A percentile compares a stretch with the other conserved stretches of the same genome.
phyloP scores from a whole-genome alignment of 92 coral and sea anemone genomes.

The Ricordea florida region DNA sequence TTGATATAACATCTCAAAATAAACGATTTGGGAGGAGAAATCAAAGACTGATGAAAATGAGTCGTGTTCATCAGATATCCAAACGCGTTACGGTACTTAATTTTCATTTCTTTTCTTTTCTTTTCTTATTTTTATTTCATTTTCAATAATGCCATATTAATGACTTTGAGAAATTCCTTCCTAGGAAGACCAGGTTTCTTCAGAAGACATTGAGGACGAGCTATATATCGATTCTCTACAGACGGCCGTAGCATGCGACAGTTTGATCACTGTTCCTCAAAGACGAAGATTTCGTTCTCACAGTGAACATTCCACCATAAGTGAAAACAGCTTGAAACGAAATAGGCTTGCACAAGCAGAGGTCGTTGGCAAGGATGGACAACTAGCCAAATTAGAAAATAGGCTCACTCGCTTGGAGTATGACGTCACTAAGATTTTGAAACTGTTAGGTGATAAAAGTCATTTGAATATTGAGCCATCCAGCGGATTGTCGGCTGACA shows the following conservation, averaged over 20 bases:
- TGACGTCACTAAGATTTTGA: background rate
- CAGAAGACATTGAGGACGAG: background rate
- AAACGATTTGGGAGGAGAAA: too few species aligned
- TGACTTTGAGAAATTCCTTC: too few species aligned
- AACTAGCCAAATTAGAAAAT: background rate
- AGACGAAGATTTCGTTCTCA: background rate
- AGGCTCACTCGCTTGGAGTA: slow-evolving; percentile 14
- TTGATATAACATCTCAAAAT: too few species aligned
- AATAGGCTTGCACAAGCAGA: background rate
- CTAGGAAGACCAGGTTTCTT: background rate
- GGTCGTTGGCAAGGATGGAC: background rate
- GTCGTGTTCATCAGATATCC: too few species aligned
- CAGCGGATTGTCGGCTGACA: background rate
- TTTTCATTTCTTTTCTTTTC: too few species aligned
- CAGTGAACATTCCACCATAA: background rate
- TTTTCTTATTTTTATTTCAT: too few species aligned
- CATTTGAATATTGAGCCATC: background rate
- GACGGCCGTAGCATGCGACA: background rate
- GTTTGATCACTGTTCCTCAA: background rate
- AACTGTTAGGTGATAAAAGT: background rate
- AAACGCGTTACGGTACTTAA: too few species aligned
- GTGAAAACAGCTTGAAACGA: background rate
- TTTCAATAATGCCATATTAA: too few species aligned
- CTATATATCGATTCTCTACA: background rate
- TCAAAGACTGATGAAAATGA: too few species aligned